Base-by-base conservation (phyloP, 2,888 invertebrate genomes). In the Taenaris catops region DNA sequence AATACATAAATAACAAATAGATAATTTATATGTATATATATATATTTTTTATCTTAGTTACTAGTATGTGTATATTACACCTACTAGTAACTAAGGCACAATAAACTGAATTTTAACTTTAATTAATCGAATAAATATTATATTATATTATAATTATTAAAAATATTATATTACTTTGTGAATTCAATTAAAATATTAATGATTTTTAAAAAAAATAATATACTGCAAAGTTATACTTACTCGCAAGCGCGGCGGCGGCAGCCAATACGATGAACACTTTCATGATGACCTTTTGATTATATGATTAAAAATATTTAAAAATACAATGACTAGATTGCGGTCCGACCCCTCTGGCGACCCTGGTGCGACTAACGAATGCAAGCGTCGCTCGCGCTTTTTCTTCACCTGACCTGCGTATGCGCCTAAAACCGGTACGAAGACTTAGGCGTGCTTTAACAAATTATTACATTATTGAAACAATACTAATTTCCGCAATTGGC, bases 191-290 rank as follows among this genome's bases (percentile, higher is more conserved):
- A 25, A 24, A 1, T 4, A 8, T 14, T 4, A 8, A 25, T 7
- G 8, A 25, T 25, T 25, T 8, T 3, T n/a, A 17, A 17, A 26
- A 9, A n/a, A 11, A 11, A 21, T 8, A 12, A 11, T 0, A 10
- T n/a, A n/a, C n/a, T n/a, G n/a, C n/a, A n/a, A n/a, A n/a, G n/a
- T n/a, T n/a, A n/a, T n/a, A n/a, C 84, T 86, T 71, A 86, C 86
- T 81, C 63, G 86, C 83, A 55, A 86, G 51, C 49, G 84, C 81
- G 54, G 79, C 62, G 54, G 67, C 68, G 44, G 84, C 76, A 55
- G 81, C 67, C 55, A 86, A 57, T 44, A 80, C 79, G 68, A 86
- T 74, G 76, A 84, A 81, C 79, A 84, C 84, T 84, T 83, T 86
- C 86, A 86, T 86, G 67, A 50, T 80, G 81, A 72, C 63, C 64